Conservation (phyloP, 2,797 vertebrate species). For the Pseudochromis fuscus region DNA sequence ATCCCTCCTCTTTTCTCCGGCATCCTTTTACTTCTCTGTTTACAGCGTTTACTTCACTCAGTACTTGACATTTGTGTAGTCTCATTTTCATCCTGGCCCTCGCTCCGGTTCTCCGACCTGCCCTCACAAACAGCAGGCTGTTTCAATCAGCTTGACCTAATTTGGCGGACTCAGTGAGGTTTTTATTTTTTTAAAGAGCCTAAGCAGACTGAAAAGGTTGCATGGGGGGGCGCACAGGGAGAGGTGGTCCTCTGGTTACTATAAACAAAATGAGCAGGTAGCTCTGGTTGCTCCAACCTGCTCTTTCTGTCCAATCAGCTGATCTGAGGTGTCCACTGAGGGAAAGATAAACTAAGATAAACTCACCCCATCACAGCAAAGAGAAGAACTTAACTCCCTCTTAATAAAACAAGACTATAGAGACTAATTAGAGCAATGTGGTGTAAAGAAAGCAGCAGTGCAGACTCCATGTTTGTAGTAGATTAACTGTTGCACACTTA, state of each 20-base stretch:
- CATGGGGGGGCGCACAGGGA: not conserved
- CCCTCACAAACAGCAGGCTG: constrained; percentile 48
- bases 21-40: not conserved
- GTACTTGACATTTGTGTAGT: constrained; percentile 44
- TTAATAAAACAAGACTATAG: constrained; percentile 4
- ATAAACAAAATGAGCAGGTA: constrained; percentile 63
- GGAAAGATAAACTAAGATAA: constrained; percentile 47
- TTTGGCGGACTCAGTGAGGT: constrained; percentile 51
- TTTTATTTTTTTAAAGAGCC: constrained; percentile 41
- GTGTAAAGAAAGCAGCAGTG: not conserved
- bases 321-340: constrained; percentile 40
- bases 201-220: constrained; percentile 12
- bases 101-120: constrained; percentile 11
- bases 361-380: constrained; percentile 21
- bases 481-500: not conserved
- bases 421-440: not conserved
- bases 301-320: constrained; percentile 60
- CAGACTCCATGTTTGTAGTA: not conserved
- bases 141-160: constrained; percentile 55
- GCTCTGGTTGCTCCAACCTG: constrained; percentile 73
- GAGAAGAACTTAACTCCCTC: constrained; percentile 1
- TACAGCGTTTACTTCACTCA: constrained; percentile 23
- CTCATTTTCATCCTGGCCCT: constrained; percentile 44
- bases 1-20: not conserved
- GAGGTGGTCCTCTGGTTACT: constrained; percentile 71